Evolutionary conservation across 2,888 invertebrate genomes (phyloP), one percentile per base, ranked within the genome.

Genomic region (Luperina nickerlii): DNA sequence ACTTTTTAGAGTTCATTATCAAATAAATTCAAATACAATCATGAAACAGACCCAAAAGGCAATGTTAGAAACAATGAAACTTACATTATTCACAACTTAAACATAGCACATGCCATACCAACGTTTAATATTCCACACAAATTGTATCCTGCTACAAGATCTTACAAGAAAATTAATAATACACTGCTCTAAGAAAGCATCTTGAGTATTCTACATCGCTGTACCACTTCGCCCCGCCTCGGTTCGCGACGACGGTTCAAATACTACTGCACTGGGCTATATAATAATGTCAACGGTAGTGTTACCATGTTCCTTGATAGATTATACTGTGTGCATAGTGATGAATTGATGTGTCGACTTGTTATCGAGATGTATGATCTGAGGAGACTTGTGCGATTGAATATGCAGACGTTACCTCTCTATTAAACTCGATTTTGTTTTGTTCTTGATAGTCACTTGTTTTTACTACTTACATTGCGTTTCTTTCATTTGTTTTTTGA

Each of bases 81-180:
- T 32, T 63, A 20, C 27, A 68, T 32, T 5, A 48, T 42, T 8
- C 11, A 45, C 15, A 38, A 60, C 27, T 54, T 18, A 51, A 77
- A 62, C 60, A 76, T 62, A 38, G n/a, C 38, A 71, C 24, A 54
- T 54, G 11, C 15, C n/a, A 71, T n/a, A 38, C 7, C 7, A 42
- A n/a, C n/a, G n/a, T 69, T 68, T 72, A 57, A 78, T 72, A 79
- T 65, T 60, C 72, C 51, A 65, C 65, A 73, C 38, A 68, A 38
- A 68, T 78, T 62, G 42, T 27, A 48, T 57, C 66, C 60, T 74
- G 57, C 60, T 48, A 38, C 65, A 66, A 70, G 72, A 81, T 57
- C 60, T 63, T 77, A 77, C 80, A 75, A 83, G 80, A 75, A 83
- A 83, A 83, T 87, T 83, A 77, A 87, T 87, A 83, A 85, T 69